These are phyloP conservation scores for Drosophila limbata DNA, from an alignment of 2,888 invertebrate species.

Conservation along the genomic window DNA sequence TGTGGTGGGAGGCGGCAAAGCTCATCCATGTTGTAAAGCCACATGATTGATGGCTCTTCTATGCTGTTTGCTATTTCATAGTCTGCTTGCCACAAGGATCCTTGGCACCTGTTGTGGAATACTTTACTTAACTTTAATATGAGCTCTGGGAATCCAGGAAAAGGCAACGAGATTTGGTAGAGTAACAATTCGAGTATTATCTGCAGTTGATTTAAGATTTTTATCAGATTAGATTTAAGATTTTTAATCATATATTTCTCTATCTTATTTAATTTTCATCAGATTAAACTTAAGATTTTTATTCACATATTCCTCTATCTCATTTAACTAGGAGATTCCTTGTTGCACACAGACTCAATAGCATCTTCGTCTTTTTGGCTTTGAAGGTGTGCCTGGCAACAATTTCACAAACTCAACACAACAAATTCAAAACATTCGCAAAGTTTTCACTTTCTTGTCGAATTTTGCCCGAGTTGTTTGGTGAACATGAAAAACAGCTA, in stretches of 20 bases:
- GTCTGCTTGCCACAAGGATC: constrained; percentile 16
- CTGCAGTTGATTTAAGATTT: constrained; percentile 1
- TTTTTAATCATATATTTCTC: not conserved
- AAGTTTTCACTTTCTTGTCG: constrained; percentile 61
- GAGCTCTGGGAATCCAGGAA: constrained; percentile 2
- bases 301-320: not conserved
- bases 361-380: not conserved
- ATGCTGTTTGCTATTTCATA: constrained; percentile 39
- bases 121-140: constrained; percentile 4
- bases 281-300: constrained; percentile 11
- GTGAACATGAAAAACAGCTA: constrained; percentile 67
- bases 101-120: constrained; percentile 63
- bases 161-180: not conserved
- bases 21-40: constrained; percentile 50
- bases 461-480: constrained; percentile 16
- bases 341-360: constrained; percentile 1
- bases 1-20: not conserved
- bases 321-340: not conserved
- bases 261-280: not conserved
- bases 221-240: constrained; percentile 11
- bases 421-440: constrained; percentile 37
- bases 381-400: constrained; percentile 7
- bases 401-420: constrained; percentile 1
- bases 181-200: not conserved
- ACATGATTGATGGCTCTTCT: constrained; percentile 64